Conservation (phyloP, 2,888 invertebrate species). For the Ferrisia virgata region DNA sequence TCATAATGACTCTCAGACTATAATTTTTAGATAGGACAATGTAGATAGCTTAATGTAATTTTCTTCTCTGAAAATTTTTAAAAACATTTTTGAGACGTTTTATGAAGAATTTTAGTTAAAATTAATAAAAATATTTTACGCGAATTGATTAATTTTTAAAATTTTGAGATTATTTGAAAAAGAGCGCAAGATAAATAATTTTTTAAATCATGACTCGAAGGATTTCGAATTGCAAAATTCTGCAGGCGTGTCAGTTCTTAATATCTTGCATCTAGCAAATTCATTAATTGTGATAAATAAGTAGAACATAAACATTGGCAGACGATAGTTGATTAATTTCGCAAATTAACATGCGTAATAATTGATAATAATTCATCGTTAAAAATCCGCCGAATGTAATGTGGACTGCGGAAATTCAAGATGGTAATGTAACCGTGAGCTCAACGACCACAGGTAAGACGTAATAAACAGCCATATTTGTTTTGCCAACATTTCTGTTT, state of each 20-base stretch:
- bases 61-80: neutral
- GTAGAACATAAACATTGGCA: constrained; percentile 23
- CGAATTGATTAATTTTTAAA: neutral
- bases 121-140: neutral
- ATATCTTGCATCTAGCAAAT: neutral
- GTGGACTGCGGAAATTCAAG: constrained; percentile 35
- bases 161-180: neutral
- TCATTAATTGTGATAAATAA: constrained; percentile 33
- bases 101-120: neutral
- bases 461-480: constrained; percentile 29
- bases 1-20: neutral
- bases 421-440: constrained; percentile 28
- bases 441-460: constrained; percentile 15
- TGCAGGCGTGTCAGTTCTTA: neutral
- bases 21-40: neutral
- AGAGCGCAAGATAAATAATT: neutral
- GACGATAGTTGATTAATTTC: constrained; percentile 29
- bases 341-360: constrained; percentile 1
- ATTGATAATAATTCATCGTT: neutral
- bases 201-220: neutral
- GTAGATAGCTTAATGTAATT: neutral
- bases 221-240: neutral
- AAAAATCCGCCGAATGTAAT: constrained; percentile 16
- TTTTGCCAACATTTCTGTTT: constrained; percentile 10
- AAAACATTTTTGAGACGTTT: neutral